A percentile compares a stretch with the other conserved stretches of the same genome.
Conservation (phyloP, 1,140 invertebrate genomes). For the Conus ventricosus region DNA sequence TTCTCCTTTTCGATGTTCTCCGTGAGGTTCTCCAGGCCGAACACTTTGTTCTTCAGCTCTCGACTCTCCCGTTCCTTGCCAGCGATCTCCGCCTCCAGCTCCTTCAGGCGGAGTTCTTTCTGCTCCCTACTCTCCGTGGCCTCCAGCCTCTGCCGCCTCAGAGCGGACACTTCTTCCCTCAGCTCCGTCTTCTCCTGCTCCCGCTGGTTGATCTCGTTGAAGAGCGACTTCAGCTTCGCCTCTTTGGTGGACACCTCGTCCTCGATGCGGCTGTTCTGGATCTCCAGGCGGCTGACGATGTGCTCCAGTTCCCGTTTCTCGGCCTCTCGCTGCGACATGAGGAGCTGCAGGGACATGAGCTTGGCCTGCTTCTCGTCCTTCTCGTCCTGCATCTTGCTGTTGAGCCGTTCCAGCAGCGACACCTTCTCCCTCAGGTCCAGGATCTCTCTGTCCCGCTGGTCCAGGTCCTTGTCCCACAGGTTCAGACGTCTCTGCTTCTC, state of each 20-base stretch:
- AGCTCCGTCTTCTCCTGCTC: conserved; percentile 2
- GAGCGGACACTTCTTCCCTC: neutral
- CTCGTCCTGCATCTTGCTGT: neutral
- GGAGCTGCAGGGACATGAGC: neutral
- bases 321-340: neutral
- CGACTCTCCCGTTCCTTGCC: neutral
- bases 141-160: neutral
- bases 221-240: neutral
- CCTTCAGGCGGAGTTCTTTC: neutral
- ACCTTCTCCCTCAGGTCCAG: conserved; percentile 1
- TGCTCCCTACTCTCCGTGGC: neutral
- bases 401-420: conserved; percentile 2
- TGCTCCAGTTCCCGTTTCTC: conserved; percentile 7
- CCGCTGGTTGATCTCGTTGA: neutral
- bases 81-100: neutral
- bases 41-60: neutral
- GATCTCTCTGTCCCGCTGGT: neutral
- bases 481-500: conserved; percentile 8
- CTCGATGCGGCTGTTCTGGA: conserved; percentile 5
- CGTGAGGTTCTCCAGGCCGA: conserved; percentile 12
- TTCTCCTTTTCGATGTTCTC: conserved; percentile 17
- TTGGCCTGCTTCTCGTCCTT: conserved; percentile 2
- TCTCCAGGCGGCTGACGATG: conserved; percentile 4
- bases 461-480: neutral
- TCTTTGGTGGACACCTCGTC: conserved; percentile 5